Evolutionary conservation across 2,113 vertebrate species (phyloP), one percentile per base, ranked within the genome.

Genomic region (Lathamus discolor): DNA sequence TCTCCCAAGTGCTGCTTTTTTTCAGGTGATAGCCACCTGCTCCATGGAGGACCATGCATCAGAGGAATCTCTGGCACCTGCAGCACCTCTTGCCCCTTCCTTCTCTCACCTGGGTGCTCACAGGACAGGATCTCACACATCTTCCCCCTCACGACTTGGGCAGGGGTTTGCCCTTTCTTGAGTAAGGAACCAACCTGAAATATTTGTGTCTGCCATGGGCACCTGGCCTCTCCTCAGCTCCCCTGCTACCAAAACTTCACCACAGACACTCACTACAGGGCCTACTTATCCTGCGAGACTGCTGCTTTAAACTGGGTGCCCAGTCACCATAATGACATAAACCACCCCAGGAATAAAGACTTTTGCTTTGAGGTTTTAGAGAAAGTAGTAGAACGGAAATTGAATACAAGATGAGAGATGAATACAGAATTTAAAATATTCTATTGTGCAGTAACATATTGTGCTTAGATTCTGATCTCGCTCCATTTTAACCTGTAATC

Each of bases 181-280:
- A 22, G 25, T 8, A 25, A 48, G n/a, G 24, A 68, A 33, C 31
- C 5, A 2, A 5, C n/a, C 14, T 35, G 23, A 67, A 16, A 29
- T 2, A 2, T 2, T 28, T 7, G 11, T 13, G 4, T 17, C n/a
- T 52, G 48, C 14, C 18, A 37, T 1, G 28, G 24, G 24, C 52
- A 91, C 63, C 59, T 4, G 0, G 5, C 13, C 46, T 77, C 35
- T 12, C 33, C 28, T 44, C n/a, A 64, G n/a, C 25, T 46, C 13
- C n/a, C 39, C 63, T 11, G 16, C 27, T 52, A 64, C 64, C 33
- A 48, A 28, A 1, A 25, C 3, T 15, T 37, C 24, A 29, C 49
- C 28, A 11, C 1, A 17, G 67, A 28, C 28, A 52, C 4, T 3
- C 12, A 25, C 7, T 27, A 24, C 31, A 22, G 80, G 87, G 16